Evolutionary conservation across 2,888 invertebrate genomes (phyloP).

Genomic region (Agrotis clavis): DNA sequence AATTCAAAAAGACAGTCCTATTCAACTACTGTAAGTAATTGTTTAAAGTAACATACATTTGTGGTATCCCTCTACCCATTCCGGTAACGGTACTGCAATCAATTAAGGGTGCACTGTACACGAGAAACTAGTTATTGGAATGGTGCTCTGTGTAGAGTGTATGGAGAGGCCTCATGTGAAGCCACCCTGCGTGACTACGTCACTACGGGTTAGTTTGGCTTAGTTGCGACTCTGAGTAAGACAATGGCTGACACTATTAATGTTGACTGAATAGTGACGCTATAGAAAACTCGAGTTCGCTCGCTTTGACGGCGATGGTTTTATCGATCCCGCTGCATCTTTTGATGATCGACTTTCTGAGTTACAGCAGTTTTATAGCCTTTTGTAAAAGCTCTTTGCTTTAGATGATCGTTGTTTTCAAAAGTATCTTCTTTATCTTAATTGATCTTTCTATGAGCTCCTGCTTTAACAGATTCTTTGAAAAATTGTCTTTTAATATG

Average conservation of each 20-base stretch:
- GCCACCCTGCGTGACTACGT: slow-evolving; percentile 52
- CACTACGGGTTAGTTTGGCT: slow-evolving; percentile 65
- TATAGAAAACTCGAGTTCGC: slow-evolving; percentile 47
- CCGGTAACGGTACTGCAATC: slow-evolving; percentile 64
- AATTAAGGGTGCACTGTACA: slow-evolving; percentile 70
- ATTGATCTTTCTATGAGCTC: slow-evolving; percentile 9
- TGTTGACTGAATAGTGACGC: slow-evolving; percentile 60
- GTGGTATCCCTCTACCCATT: slow-evolving; percentile 53
- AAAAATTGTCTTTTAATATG: neutral
- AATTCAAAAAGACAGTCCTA: slow-evolving; percentile 46
- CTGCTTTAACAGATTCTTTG: neutral
- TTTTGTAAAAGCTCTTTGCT: slow-evolving; percentile 5
- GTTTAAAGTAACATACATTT: slow-evolving; percentile 63
- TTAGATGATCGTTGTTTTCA: slow-evolving; percentile 12
- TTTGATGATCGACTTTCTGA: slow-evolving; percentile 26
- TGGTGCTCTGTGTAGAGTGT: slow-evolving; percentile 58
- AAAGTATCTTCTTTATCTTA: neutral
- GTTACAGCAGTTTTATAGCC: slow-evolving; percentile 6
- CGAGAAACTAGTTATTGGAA: slow-evolving; percentile 67
- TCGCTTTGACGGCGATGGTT: slow-evolving; percentile 36
- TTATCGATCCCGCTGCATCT: slow-evolving; percentile 35
- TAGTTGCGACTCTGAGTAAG: slow-evolving; percentile 69
- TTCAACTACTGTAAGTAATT: slow-evolving; percentile 50
- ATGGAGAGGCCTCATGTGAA: slow-evolving; percentile 53
- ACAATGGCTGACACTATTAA: slow-evolving; percentile 63